Evolutionary conservation across 2,797 vertebrate species (phyloP).

Genomic region (Smutsia temminckii): DNA sequence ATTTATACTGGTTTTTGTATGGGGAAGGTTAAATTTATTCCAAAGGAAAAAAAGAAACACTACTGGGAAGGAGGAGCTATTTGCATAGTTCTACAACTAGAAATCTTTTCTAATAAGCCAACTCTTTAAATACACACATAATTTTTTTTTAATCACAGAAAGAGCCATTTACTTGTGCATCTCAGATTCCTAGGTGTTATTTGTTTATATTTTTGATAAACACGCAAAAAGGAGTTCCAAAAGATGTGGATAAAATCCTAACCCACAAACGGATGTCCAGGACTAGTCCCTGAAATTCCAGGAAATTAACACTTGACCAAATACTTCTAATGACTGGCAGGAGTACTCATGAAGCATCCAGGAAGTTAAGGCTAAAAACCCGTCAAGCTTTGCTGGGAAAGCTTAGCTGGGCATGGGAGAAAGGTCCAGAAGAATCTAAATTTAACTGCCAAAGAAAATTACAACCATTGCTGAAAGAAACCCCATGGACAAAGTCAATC

Average conservation of each 20-base stretch:
- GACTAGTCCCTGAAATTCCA: slow-evolving; percentile 37
- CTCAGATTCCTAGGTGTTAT: slow-evolving; percentile 4
- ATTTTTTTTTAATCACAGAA: background rate
- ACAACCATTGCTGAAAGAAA: background rate
- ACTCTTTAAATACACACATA: slow-evolving; percentile 34
- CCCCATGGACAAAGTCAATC: background rate
- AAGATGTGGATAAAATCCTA: slow-evolving; percentile 20
- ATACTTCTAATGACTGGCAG: background rate
- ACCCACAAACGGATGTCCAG: background rate
- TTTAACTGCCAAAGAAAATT: background rate
- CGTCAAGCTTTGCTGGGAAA: background rate
- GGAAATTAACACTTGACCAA: slow-evolving; percentile 34
- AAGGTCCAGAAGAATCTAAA: slow-evolving; percentile 3
- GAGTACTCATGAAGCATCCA: slow-evolving; percentile 18
- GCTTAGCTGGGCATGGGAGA: background rate
- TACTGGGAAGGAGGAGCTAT: background rate
- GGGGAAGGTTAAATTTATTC: slow-evolving; percentile 47
- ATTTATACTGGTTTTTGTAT: background rate
- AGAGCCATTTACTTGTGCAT: background rate
- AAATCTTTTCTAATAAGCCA: slow-evolving; percentile 49
- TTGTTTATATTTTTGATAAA: slow-evolving; percentile 33
- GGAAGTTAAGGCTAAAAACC: background rate
- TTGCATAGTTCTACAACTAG: slow-evolving; percentile 29
- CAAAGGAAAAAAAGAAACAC: background rate
- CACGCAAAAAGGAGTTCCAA: background rate